A percentile compares a stretch with the other conserved stretches of the same genome.
Evolutionary conservation across 2,888 invertebrate genomes (phyloP).

Genomic region (Ramazzottius varieornatus): DNA sequence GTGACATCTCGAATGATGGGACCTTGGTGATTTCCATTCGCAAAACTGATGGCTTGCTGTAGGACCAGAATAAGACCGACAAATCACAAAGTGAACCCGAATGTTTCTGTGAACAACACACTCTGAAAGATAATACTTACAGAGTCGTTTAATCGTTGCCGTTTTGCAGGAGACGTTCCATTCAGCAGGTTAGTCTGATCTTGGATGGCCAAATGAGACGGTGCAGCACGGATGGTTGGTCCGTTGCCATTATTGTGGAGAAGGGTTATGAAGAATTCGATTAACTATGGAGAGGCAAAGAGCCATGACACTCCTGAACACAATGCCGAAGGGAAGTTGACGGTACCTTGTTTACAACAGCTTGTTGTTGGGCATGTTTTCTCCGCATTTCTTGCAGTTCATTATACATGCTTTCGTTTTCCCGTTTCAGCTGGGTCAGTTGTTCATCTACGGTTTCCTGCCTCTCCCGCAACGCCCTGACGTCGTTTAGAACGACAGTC

Average conservation of each 20-base stretch:
- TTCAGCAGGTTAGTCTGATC: not conserved
- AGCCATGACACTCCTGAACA: too few relatives aligned
- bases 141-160: too few relatives aligned
- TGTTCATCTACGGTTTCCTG: not conserved
- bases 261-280: not conserved
- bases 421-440: not conserved
- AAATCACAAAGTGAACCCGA: too few relatives aligned
- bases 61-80: too few relatives aligned
- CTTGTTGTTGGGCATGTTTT: not conserved
- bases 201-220: not conserved
- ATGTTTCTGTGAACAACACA: not conserved
- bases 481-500: not conserved
- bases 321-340: too few relatives aligned
- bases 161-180: not conserved
- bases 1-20: not conserved
- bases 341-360: not conserved
- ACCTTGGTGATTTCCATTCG: not conserved
- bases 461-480: not conserved
- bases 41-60: too few relatives aligned
- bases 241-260: not conserved
- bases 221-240: not conserved
- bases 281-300: not conserved
- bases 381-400: not conserved
- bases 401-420: not conserved
- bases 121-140: too few relatives aligned